Evolutionary conservation across 2,888 invertebrate genomes (phyloP).

Genomic region (Cheilosia variabilis): DNA sequence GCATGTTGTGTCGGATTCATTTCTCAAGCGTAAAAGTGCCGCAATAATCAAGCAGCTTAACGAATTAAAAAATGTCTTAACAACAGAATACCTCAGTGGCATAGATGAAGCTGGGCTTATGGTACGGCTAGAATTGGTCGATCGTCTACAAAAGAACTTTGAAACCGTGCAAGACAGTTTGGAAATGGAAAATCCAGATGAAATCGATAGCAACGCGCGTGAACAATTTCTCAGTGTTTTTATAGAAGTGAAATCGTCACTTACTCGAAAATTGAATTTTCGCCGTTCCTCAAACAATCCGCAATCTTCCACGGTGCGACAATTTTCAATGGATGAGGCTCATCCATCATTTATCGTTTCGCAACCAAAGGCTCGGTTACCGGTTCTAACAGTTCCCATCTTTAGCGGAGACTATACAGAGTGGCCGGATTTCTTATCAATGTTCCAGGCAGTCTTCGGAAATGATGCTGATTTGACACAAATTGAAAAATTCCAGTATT

Average conservation of each 20-base stretch:
- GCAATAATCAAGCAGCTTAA: no score
- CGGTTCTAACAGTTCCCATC: constrained; percentile 1
- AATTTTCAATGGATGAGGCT: constrained; percentile 15
- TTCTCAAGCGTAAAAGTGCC: no score
- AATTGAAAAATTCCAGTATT: no score
- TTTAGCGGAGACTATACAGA: constrained; percentile 18
- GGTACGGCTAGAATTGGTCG: no score
- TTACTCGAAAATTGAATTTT: not conserved
- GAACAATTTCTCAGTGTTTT: not conserved
- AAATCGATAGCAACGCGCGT: constrained; percentile 4
- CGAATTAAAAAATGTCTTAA: no score
- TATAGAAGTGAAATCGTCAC: constrained; percentile 10
- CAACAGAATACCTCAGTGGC: no score
- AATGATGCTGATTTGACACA: not conserved
- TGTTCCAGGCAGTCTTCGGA: not conserved
- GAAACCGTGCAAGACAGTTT: not conserved
- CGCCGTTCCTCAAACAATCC: not conserved
- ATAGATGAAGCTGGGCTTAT: no score
- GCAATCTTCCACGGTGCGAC: constrained; percentile 27
- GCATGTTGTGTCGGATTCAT: no score
- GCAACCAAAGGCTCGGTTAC: not conserved
- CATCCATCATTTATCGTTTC: constrained; percentile 10
- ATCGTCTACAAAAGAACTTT: not conserved
- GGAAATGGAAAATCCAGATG: constrained; percentile 13
- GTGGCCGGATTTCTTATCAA: constrained; percentile 34